phyloP scores from a whole-genome alignment of 1,140 invertebrate genomes.

The Drosophila serrata region DNA sequence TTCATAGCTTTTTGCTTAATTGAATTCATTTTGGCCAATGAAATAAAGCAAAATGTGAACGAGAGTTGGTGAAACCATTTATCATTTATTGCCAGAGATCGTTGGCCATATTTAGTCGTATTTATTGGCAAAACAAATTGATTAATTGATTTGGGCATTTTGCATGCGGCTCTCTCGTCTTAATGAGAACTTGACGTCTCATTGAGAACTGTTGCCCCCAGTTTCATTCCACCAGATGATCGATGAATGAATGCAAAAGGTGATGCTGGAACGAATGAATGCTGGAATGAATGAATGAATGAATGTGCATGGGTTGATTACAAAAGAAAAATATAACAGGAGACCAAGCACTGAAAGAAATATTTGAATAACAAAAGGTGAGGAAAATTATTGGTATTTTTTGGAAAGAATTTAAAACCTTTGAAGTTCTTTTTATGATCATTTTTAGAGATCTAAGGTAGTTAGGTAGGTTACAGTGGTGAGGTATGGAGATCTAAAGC shows the following conservation, averaged over 20 bases:
- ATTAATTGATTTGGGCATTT: constrained; percentile 67
- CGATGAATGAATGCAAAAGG: constrained; percentile 51
- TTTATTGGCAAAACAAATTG: constrained; percentile 82
- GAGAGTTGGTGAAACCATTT: constrained; percentile 53
- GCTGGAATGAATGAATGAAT: constrained; percentile 15
- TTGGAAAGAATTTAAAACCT: neutral
- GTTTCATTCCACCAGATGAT: constrained; percentile 43
- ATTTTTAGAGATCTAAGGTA: rapidly evolving
- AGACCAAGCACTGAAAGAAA: constrained; percentile 1
- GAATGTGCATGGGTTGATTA: neutral
- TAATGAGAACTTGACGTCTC: constrained; percentile 54
- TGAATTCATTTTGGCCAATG: constrained; percentile 72
- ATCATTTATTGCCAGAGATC: constrained; percentile 60
- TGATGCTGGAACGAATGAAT: constrained; percentile 35
- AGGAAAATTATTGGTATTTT: no score
- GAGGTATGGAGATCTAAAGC: no score
- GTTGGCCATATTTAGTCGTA: constrained; percentile 74
- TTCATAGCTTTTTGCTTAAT: constrained; percentile 51
- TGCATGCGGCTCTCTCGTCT: constrained; percentile 46
- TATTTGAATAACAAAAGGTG: neutral
- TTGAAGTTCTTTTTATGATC: neutral
- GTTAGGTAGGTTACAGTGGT: no score
- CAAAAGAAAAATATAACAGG: neutral
- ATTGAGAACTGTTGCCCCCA: constrained; percentile 58
- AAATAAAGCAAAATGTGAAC: constrained; percentile 42